Percentiles rank a stretch among this genome's conserved stretches.
These are phyloP conservation scores for Trinectes maculatus DNA, from an alignment of 2,113 vertebrate species.

Conservation along the genomic window DNA sequence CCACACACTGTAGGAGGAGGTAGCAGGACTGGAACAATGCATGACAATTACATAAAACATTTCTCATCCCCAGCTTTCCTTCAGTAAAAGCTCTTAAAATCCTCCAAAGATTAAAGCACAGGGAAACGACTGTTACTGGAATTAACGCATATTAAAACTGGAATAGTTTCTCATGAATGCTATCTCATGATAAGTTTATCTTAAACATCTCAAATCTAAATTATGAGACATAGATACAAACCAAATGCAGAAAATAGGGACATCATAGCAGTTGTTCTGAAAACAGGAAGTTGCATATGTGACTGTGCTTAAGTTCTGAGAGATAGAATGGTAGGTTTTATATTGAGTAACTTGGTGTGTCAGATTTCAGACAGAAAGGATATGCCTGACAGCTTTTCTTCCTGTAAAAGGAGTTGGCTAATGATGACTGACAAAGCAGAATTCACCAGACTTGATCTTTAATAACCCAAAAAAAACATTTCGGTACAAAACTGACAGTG, in stretches of 20 bases:
- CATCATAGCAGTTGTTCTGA: background rate
- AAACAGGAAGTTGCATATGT: slow-evolving; percentile 63
- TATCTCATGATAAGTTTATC: background rate
- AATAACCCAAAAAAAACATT: background rate
- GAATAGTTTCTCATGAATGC: background rate
- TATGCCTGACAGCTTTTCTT: background rate
- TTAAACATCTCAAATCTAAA: background rate
- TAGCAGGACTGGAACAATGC: background rate
- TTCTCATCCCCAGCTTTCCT: slow-evolving; percentile 1
- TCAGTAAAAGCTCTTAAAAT: background rate
- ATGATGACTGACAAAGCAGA: background rate
- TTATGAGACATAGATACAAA: background rate
- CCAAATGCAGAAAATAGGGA: background rate
- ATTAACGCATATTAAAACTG: background rate
- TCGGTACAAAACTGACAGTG: background rate
- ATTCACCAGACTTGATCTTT: background rate
- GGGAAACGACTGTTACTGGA: background rate
- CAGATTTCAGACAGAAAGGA: slow-evolving; percentile 29
- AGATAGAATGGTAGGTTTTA: slow-evolving; percentile 13
- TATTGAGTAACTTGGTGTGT: slow-evolving; percentile 49
- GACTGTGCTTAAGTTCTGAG: slow-evolving; percentile 38
- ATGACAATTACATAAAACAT: background rate
- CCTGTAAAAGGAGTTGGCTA: background rate
- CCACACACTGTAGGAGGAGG: background rate
- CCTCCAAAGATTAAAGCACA: slow-evolving; percentile 2